A percentile compares a stretch with the other conserved stretches of the same genome.
phyloP scores from a whole-genome alignment of 2,797 vertebrate genomes.

The Gobionotothen gibberifrons region DNA sequence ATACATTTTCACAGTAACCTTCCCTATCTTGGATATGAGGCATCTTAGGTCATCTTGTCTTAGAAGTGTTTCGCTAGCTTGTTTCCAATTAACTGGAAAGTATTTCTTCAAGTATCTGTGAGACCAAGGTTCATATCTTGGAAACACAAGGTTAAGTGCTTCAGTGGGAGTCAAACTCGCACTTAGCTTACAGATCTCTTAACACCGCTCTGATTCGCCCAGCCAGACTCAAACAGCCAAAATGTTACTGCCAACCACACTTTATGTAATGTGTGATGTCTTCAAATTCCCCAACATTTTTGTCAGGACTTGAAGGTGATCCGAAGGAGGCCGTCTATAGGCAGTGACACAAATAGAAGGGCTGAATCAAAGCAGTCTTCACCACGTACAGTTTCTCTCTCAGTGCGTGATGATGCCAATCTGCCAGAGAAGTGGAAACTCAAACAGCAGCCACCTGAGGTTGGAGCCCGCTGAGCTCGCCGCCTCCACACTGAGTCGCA shows the following conservation, averaged over 20 bases:
- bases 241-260: constrained; percentile 18
- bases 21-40: not conserved
- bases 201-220: constrained; percentile 20
- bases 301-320: constrained; percentile 8
- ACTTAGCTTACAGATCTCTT: not conserved
- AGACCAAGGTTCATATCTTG: not conserved
- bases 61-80: not conserved
- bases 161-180: constrained; percentile 7
- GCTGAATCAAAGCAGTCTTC: constrained; percentile 48
- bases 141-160: constrained; percentile 9
- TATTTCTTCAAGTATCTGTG: not conserved
- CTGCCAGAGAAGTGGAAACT: constrained; percentile 68
- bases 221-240: not conserved
- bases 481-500: constrained; percentile 39
- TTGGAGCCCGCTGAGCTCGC: constrained; percentile 26
- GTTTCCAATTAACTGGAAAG: not conserved
- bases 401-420: constrained; percentile 46
- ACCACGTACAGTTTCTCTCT: constrained; percentile 10
- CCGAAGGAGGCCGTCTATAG: constrained; percentile 1
- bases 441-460: constrained; percentile 59
- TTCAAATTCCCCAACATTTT: constrained; percentile 28
- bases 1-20: no score
- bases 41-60: not conserved
- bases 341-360: constrained; percentile 22
- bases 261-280: constrained; percentile 19